These are phyloP conservation scores for Girardinus metallicus DNA, from an alignment of 2,797 vertebrate genomes.

Conservation along the genomic window DNA sequence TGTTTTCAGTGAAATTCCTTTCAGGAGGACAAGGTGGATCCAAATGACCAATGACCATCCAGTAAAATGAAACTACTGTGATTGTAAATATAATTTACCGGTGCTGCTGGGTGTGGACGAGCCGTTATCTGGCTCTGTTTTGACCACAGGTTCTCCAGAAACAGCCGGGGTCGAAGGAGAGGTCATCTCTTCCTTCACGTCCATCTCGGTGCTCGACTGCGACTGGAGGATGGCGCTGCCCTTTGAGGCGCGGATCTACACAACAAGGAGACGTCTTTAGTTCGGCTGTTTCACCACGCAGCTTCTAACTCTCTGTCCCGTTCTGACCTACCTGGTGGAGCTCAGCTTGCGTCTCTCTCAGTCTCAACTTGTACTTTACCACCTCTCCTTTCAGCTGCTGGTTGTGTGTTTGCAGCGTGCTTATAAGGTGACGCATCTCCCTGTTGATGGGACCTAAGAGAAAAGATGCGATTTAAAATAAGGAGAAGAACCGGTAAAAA, in stretches of 20 bases:
- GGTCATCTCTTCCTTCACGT: slow-evolving; percentile 88
- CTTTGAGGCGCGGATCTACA: slow-evolving; percentile 87
- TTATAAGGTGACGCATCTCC: slow-evolving; percentile 98
- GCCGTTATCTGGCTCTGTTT: slow-evolving; percentile 87
- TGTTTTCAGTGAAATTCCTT: slow-evolving; percentile 74
- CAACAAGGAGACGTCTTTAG: slow-evolving; percentile 2
- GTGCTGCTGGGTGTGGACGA: slow-evolving; percentile 76
- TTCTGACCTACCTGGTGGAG: slow-evolving; percentile 86
- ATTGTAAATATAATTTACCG: slow-evolving; percentile 49
- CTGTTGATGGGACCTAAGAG: slow-evolving; percentile 92
- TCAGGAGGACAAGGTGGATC: neutral
- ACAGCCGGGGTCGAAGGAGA: slow-evolving; percentile 70
- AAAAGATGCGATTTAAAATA: slow-evolving; percentile 1
- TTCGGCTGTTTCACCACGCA: neutral
- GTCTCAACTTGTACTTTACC: slow-evolving; percentile 90
- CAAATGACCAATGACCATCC: neutral
- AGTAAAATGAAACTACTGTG: neutral
- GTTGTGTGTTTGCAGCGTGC: slow-evolving; percentile 97
- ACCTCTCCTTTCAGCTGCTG: slow-evolving; percentile 98
- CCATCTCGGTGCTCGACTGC: slow-evolving; percentile 91
- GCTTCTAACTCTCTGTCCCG: neutral
- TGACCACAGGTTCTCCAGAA: slow-evolving; percentile 79
- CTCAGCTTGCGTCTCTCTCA: slow-evolving; percentile 92
- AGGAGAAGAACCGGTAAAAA: too few relatives aligned
- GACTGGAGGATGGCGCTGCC: slow-evolving; percentile 88